Conservation (phyloP, 2,113 vertebrate genomes). For the Oreotrochilus melanogaster region DNA sequence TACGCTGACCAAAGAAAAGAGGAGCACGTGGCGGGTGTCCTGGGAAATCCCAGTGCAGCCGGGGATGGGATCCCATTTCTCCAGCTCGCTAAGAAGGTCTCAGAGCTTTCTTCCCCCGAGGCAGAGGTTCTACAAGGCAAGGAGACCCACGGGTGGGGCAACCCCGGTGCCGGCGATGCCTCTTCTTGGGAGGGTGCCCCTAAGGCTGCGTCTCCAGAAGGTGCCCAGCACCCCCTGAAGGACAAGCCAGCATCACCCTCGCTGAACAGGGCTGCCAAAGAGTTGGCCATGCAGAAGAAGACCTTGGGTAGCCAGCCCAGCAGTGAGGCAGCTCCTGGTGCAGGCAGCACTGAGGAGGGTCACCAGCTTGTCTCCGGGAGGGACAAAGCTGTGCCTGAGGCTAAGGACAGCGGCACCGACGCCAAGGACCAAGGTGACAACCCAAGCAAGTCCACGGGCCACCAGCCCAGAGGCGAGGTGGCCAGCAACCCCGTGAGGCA, state of each 20-base stretch:
- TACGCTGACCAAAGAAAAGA: not conserved
- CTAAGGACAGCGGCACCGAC: slow-evolving; percentile 47
- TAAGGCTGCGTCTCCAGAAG: not conserved
- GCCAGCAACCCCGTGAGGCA: slow-evolving; percentile 60
- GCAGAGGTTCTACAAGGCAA: not conserved
- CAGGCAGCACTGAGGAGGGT: not conserved
- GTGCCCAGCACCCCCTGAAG: slow-evolving; percentile 6
- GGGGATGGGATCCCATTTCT: not conserved
- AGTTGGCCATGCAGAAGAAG: not conserved
- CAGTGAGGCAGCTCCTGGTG: not conserved
- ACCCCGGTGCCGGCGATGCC: not conserved
- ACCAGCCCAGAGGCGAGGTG: slow-evolving; percentile 69
- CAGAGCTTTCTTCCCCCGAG: not conserved
- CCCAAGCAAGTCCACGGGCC: slow-evolving; percentile 51
- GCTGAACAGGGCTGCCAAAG: not conserved
- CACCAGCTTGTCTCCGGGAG: slow-evolving; percentile 14
- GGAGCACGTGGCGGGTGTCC: not conserved
- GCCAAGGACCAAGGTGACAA: slow-evolving; percentile 10
- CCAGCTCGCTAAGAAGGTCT: slow-evolving; percentile 17
- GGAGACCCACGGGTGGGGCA: not conserved
- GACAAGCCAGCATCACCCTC: not conserved
- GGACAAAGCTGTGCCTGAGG: slow-evolving; percentile 70
- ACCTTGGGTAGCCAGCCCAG: accelerated
- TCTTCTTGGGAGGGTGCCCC: slow-evolving; percentile 24
- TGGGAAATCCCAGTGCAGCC: not conserved